A percentile compares a stretch with the other conserved stretches of the same genome.
These are phyloP conservation scores for Barbus barbus DNA, from an alignment of 2,113 vertebrate genomes.

Conservation along the genomic window DNA sequence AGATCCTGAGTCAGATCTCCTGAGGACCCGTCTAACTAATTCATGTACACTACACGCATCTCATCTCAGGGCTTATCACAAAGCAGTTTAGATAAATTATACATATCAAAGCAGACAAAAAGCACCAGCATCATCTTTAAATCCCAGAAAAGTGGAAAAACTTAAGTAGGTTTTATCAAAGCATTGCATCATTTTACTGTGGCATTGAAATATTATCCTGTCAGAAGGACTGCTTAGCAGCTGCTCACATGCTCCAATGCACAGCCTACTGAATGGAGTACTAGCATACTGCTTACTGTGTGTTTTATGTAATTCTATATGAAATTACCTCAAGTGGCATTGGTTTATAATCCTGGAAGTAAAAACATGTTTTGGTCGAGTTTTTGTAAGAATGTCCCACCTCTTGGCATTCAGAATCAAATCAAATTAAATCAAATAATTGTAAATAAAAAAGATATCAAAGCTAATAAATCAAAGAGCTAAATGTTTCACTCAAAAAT, in stretches of 20 bases:
- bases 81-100: constrained; percentile 25
- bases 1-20: constrained; percentile 21
- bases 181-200: neutral
- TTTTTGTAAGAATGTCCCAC: too few relatives aligned
- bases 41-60: constrained; percentile 9
- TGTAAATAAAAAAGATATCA: too few relatives aligned
- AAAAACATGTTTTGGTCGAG: too few relatives aligned
- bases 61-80: constrained; percentile 3
- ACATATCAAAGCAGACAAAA: constrained; percentile 18
- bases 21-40: constrained; percentile 18
- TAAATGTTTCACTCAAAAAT: too few relatives aligned
- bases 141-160: constrained; percentile 5
- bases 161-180: neutral
- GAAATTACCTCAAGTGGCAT: too few relatives aligned
- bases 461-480: too few relatives aligned
- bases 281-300: neutral
- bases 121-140: constrained; percentile 7
- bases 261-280: neutral
- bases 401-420: neutral
- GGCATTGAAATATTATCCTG: neutral
- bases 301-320: too few relatives aligned
- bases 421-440: too few relatives aligned
- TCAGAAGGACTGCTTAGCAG: neutral
- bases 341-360: too few relatives aligned
- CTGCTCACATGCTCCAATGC: neutral